Conservation (phyloP, 2,888 invertebrate genomes). For the Drosophila paucipuncta region DNA sequence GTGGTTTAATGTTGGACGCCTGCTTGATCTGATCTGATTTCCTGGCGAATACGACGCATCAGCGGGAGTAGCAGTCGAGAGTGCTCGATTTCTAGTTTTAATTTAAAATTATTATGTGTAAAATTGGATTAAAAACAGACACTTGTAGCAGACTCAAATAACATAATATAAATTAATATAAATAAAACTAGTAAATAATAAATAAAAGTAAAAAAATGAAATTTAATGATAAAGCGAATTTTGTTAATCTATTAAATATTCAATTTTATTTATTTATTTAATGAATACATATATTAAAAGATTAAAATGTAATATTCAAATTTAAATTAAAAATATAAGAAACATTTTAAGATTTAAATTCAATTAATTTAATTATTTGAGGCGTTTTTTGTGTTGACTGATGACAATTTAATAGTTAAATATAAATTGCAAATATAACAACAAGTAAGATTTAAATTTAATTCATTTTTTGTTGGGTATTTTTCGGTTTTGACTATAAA, state of each 20-base stretch:
- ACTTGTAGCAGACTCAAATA: not conserved
- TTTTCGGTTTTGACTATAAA: not conserved
- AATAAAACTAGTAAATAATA: not conserved
- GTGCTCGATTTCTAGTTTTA: not conserved
- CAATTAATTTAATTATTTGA: not conserved
- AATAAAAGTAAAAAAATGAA: not conserved
- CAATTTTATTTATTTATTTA: not conserved
- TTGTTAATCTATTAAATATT: not conserved
- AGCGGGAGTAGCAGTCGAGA: not conserved
- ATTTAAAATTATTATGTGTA: not conserved
- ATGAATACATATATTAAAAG: no score
- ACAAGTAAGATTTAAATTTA: not conserved
- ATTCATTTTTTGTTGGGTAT: not conserved
- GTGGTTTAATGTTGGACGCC: constrained; percentile 22
- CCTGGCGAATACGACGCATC: not conserved
- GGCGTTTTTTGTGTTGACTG: not conserved
- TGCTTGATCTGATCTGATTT: constrained; percentile 7
- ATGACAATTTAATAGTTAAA: not conserved
- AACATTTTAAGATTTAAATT: not conserved
- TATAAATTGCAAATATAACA: not conserved
- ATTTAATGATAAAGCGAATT: not conserved
- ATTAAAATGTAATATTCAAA: not conserved
- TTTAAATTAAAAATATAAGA: not conserved
- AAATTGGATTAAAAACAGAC: not conserved
- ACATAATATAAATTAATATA: not conserved